These are phyloP conservation scores for Microtus ochrogaster DNA, from an alignment of 2,113 vertebrate species.

Conservation along the genomic window DNA sequence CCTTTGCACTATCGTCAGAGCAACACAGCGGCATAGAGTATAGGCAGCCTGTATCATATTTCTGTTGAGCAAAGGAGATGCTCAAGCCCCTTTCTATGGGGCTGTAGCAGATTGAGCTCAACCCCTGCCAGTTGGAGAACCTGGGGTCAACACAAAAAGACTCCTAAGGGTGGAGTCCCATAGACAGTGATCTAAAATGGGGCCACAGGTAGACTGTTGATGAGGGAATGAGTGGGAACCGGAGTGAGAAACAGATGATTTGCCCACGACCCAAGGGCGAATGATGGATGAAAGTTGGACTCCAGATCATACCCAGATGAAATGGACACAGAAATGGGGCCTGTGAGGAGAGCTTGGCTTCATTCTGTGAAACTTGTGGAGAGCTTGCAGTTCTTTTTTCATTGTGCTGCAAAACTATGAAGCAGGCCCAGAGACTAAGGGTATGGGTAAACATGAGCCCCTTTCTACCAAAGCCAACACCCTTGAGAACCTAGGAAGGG, in stretches of 20 bases:
- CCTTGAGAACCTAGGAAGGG: neutral
- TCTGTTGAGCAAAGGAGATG: neutral
- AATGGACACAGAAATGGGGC: neutral
- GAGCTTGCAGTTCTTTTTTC: neutral
- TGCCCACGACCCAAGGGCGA: neutral
- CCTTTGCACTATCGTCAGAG: neutral
- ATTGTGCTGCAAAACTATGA: rapidly evolving
- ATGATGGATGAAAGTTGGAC: neutral
- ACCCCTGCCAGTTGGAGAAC: neutral
- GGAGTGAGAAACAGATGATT: neutral
- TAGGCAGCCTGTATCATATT: neutral
- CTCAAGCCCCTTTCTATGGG: neutral
- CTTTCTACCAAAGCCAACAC: neutral
- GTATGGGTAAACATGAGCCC: neutral
- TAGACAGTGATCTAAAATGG: neutral
- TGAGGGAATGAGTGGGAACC: neutral
- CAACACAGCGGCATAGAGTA: neutral
- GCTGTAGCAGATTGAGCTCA: neutral
- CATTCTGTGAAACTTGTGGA: neutral
- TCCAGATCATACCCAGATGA: neutral
- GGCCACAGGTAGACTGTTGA: neutral
- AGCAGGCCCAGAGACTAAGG: neutral
- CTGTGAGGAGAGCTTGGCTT: neutral
- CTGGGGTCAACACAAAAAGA: neutral
- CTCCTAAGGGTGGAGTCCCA: neutral